phyloP scores from a whole-genome alignment of 2,888 invertebrate genomes.

The Subacronicta megacephala region DNA sequence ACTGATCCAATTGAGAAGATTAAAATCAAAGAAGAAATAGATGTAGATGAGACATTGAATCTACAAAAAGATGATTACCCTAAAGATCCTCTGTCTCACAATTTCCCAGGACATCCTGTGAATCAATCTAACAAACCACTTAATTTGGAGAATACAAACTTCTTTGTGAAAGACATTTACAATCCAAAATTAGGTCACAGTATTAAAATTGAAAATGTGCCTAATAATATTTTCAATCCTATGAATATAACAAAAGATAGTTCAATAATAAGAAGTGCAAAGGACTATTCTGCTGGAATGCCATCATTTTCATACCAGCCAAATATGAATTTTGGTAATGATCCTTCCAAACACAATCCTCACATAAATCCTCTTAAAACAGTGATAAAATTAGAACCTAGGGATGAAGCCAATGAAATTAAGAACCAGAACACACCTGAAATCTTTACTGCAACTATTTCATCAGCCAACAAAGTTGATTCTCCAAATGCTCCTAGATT shows the following conservation, averaged over 20 bases:
- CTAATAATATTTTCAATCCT: slow-evolving; percentile 82
- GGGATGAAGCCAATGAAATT: slow-evolving; percentile 84
- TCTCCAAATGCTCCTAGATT: slow-evolving; percentile 81
- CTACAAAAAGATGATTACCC: slow-evolving; percentile 84
- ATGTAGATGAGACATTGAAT: slow-evolving; percentile 80
- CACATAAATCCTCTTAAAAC: slow-evolving; percentile 86
- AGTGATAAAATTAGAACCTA: slow-evolving; percentile 86
- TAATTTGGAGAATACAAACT: slow-evolving; percentile 85
- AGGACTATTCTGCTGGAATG: slow-evolving; percentile 80
- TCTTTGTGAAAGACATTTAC: slow-evolving; percentile 85
- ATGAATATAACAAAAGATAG: slow-evolving; percentile 83
- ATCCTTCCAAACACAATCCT: slow-evolving; percentile 82
- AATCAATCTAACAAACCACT: slow-evolving; percentile 81
- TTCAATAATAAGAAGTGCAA: slow-evolving; percentile 82
- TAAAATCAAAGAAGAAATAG: slow-evolving; percentile 87
- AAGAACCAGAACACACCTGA: slow-evolving; percentile 86
- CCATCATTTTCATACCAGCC: slow-evolving; percentile 81
- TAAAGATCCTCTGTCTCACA: slow-evolving; percentile 85
- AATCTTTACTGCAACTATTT: slow-evolving; percentile 86
- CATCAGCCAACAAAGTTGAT: slow-evolving; percentile 81
- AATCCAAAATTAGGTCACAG: slow-evolving; percentile 82
- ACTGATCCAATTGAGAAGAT: slow-evolving; percentile 85
- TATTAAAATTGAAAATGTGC: slow-evolving; percentile 84
- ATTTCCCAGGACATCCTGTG: slow-evolving; percentile 77
- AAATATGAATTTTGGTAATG: slow-evolving; percentile 80